phyloP scores from a whole-genome alignment of 2,888 invertebrate genomes.

The Horisme vitalbata region DNA sequence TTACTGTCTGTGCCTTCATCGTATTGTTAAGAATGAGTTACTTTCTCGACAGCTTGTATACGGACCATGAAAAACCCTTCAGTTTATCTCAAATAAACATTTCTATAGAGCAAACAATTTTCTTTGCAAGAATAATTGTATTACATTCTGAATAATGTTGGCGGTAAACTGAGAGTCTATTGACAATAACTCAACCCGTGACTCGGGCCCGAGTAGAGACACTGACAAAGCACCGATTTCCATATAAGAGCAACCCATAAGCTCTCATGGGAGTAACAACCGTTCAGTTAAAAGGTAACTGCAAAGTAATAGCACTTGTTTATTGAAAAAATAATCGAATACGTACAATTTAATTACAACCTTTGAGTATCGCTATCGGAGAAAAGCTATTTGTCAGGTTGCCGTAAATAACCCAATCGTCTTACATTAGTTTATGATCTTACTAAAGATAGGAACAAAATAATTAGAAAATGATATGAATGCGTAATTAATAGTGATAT shows the following conservation, averaged over 20 bases:
- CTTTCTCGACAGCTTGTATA: constrained; percentile 35
- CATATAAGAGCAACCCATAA: constrained; percentile 47
- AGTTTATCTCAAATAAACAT: no score
- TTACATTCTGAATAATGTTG: background rate
- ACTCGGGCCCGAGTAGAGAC: constrained; percentile 41
- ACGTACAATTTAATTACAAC: constrained; percentile 41
- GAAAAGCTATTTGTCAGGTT: constrained; percentile 19
- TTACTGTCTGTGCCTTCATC: constrained; percentile 51
- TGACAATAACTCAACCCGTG: constrained; percentile 39
- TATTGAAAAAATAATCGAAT: constrained; percentile 53
- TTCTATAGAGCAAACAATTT: no score
- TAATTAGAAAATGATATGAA: background rate
- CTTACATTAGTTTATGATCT: constrained; percentile 9
- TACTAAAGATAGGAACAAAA: constrained; percentile 3
- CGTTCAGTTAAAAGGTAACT: constrained; percentile 55
- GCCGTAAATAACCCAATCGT: constrained; percentile 23
- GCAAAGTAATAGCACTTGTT: constrained; percentile 47
- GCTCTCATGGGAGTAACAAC: constrained; percentile 42
- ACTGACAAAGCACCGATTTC: constrained; percentile 54
- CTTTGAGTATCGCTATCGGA: constrained; percentile 29
- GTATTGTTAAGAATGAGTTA: constrained; percentile 59
- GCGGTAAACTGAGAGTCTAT: constrained; percentile 10
- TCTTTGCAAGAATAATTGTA: no score
- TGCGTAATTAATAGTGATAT: background rate
- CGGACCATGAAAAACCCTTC: no score